Base-by-base conservation (phyloP, 2,797 vertebrate genomes). In the Morelia viridis region DNA sequence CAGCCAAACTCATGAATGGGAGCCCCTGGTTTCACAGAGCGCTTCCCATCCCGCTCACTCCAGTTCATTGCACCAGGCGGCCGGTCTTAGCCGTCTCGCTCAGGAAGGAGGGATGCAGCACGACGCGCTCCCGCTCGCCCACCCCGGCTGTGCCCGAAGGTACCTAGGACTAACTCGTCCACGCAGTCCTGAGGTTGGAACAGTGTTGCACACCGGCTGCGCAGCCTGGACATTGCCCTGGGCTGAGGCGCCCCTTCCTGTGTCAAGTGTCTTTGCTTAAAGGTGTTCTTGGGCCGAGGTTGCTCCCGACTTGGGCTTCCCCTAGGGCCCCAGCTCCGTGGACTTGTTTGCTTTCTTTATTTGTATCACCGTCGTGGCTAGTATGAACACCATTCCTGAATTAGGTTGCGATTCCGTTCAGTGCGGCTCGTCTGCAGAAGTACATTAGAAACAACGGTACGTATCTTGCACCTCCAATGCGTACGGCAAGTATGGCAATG, bases 401-500 rank as follows among this genome's bases (percentile, higher is more conserved):
- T 84, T 35, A 5, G 53, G 53, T 71, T 26, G 15, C 31, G 15
- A 41, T 46, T 19, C 53, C 6, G 24, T 19, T 87, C 31, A 24
- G 26, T 19, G 53, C 31, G 46, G 11, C 24, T 41, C 60, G 19
- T 31, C 1, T 62, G 46, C 10, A 10, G 76, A 50, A 46, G 6
- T 11, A 83, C 86, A 71, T 71, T n/a, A 1, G 22, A 35, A 57
- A 57, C 58, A 57, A 31, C 26, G 22, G 9, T 26, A 2, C 19
- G 11, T 58, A 80, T 84, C 84, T 84, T 92, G 76, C 17, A 91
- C 93, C 88, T 95, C 89, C 87, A 24, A 93, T 15, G 76, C 89
- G 88, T n/a, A 53, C n/a, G 92, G 90, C 60, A 91, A 53, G 88
- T 88, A 46, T 90, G 87, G 7, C 22, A 35, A 92, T 86, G 19